Conservation (phyloP, 2,797 vertebrate genomes). For the Macropodus opercularis region DNA sequence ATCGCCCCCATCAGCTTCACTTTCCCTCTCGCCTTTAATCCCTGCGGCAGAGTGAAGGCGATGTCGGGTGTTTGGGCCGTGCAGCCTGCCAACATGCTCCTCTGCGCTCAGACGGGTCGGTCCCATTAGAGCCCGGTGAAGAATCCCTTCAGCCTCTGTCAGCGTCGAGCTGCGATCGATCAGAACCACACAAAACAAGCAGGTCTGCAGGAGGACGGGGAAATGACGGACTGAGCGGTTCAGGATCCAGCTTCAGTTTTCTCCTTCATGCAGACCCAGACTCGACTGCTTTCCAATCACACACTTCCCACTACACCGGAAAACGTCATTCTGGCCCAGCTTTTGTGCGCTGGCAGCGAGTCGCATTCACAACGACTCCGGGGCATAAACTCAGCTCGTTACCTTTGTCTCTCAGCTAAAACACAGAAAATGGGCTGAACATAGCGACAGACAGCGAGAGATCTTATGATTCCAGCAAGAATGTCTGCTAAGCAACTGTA, state of each 20-base stretch:
- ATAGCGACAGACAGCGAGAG: constrained; percentile 28
- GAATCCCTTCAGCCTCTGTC: constrained; percentile 56
- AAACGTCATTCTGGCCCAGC: constrained; percentile 3
- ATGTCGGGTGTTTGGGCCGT: background rate
- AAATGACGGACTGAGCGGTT: constrained; percentile 26
- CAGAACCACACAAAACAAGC: constrained; percentile 56
- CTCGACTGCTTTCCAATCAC: constrained; percentile 19
- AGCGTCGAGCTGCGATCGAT: constrained; percentile 63
- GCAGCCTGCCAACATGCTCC: constrained; percentile 18
- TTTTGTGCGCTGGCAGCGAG: background rate
- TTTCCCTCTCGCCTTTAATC: constrained; percentile 29
- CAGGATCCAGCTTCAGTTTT: constrained; percentile 29
- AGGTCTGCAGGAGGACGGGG: constrained; percentile 35
- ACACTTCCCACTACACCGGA: constrained; percentile 4
- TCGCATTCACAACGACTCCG: constrained; percentile 2
- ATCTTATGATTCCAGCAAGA: constrained; percentile 74
- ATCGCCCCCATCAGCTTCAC: constrained; percentile 34
- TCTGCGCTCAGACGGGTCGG: background rate
- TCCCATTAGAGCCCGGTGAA: constrained; percentile 41
- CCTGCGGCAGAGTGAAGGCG: constrained; percentile 23
- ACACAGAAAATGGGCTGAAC: constrained; percentile 17
- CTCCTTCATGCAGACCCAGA: background rate
- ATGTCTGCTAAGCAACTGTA: constrained; percentile 72
- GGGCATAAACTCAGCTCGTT: constrained; percentile 9
- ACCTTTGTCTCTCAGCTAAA: constrained; percentile 10